A percentile compares a stretch with the other conserved stretches of the same genome.
Evolutionary conservation across 2,113 vertebrate genomes (phyloP).

Genomic region (Hippopotamus amphibius): DNA sequence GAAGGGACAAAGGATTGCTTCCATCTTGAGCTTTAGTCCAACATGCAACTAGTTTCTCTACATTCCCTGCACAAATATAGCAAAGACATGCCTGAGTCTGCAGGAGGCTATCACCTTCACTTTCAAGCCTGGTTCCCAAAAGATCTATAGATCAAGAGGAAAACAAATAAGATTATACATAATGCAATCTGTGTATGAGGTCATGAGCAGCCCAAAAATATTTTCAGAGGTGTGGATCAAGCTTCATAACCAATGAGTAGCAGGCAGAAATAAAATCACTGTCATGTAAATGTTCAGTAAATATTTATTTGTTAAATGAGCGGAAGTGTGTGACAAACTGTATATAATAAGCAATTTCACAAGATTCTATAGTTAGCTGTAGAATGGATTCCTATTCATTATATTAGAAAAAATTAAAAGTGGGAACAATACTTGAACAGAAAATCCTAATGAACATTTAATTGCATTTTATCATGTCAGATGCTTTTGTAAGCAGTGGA

Average conservation of each 20-base stretch:
- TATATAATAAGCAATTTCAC: not conserved
- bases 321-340: not conserved
- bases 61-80: conserved; percentile 97
- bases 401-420: conserved; percentile 37
- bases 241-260: conserved; percentile 2
- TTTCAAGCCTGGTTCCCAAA: conserved; percentile 93
- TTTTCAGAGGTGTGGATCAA: not conserved
- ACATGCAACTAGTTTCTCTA: conserved; percentile 95
- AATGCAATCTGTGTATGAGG: not conserved
- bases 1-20: conserved; percentile 92
- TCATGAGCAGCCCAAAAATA: not conserved
- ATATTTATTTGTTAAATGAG: not conserved
- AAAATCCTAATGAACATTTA: not conserved
- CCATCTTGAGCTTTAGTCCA: conserved; percentile 94
- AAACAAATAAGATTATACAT: not conserved
- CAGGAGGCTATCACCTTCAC: conserved; percentile 88
- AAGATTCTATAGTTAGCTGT: not conserved
- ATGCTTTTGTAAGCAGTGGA: not conserved
- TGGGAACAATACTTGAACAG: not conserved
- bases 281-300: not conserved
- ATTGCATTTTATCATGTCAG: not conserved
- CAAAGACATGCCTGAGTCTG: conserved; percentile 95
- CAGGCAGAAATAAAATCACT: conserved; percentile 23
- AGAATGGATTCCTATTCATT: not conserved
- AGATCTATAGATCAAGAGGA: conserved; percentile 88